Base-by-base conservation (phyloP, 2,888 invertebrate genomes). In the Phrixothrix hirtus region DNA sequence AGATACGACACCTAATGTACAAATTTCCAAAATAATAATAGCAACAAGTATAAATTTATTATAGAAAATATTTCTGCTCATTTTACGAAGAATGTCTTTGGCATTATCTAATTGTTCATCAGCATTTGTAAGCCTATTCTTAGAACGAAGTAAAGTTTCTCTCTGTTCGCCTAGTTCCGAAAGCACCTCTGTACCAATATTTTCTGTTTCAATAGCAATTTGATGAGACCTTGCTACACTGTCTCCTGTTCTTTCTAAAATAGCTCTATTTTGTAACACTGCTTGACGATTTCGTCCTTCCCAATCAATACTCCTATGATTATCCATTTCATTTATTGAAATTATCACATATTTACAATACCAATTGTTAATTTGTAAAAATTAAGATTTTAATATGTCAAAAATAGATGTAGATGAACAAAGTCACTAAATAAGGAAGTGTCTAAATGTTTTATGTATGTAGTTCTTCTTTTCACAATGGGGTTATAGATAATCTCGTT, bases 201-300 rank as follows among this genome's bases (percentile, higher is more conserved):
- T 81, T 75, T 92, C 92, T 0, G 89, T 90, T 76, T 93, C 91
- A 1, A 86, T 80, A 0, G 91, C 88, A 34, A 89, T 81, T 66
- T 83, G 83, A 59, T 87, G 86, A 0, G 89, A 87, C 44, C 89
- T 78, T 1, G 81, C 81, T 6, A 88, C 76, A 59, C 85, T 86
- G 50, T 83, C 80, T 0, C 83, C 78, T 0, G 87, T 83, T 38
- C 86, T 73, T 62, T 83, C 81, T 34, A 86, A 65, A 9, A 79
- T 76, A 39, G 77, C 76, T 49, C 78, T 75, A 2, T 84, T 82
- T 56, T 82, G 82, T 1, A 81, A 55, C 5, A 83, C 77, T 3
- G 82, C 75, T 60, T 81, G 81, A 16, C 84, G 76, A 56, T 85
- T 82, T 26, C 78, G 77, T n/a, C 76, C 72, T 31, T 81, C 80